A percentile compares a stretch with the other conserved stretches of the same genome.
phyloP scores from a whole-genome alignment of 2,113 vertebrate species.

The Columba janthina region DNA sequence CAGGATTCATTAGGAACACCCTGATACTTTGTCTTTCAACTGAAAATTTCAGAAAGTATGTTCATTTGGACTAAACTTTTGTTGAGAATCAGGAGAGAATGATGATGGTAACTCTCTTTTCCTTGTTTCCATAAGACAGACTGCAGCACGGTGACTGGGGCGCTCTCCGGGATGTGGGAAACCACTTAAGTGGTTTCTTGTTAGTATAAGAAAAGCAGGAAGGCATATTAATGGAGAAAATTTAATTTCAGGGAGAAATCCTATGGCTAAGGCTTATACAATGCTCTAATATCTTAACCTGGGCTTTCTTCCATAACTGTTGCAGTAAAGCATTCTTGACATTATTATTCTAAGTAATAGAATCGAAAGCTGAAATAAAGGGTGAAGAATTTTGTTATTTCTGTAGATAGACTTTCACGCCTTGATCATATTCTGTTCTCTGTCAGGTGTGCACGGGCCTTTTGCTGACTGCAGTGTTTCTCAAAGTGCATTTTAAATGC shows the following conservation, averaged over 20 bases:
- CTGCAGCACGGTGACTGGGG: neutral
- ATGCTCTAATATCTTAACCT: neutral
- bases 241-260: neutral
- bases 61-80: neutral
- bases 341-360: neutral
- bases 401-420: neutral
- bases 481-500: neutral
- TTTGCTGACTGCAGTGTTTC: neutral
- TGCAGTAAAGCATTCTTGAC: neutral
- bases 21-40: neutral
- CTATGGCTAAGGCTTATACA: neutral
- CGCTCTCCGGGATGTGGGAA: neutral
- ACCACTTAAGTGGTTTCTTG: neutral
- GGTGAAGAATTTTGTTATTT: neutral
- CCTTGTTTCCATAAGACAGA: neutral
- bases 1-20: neutral
- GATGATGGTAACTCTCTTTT: neutral
- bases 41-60: neutral
- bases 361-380: neutral
- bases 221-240: neutral
- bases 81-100: neutral
- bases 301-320: neutral
- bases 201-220: neutral
- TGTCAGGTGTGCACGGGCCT: accelerated
- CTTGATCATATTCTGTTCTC: neutral